phyloP scores from a whole-genome alignment of 2,888 invertebrate species.

The Pristionchus mayeri region DNA sequence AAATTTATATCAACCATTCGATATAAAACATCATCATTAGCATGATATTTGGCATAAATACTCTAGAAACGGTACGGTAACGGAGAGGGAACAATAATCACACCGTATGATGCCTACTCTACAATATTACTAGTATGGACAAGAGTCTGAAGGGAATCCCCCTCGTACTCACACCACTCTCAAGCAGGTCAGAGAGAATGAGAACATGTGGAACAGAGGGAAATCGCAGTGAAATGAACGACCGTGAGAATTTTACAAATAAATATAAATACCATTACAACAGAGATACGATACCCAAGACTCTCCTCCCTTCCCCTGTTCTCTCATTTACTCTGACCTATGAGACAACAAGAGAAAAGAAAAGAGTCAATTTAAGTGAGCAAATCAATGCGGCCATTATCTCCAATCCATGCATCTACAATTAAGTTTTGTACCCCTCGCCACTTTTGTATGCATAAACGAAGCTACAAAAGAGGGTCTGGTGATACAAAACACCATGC shows the following conservation, averaged over 20 bases:
- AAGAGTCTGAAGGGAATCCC: neutral
- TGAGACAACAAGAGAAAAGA: neutral
- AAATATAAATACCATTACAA: slow-evolving; percentile 37
- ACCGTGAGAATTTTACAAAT: slow-evolving; percentile 25
- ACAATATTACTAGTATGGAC: slow-evolving; percentile 41
- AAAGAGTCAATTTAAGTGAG: slow-evolving; percentile 11
- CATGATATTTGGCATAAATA: slow-evolving; percentile 24
- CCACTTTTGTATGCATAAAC: slow-evolving; percentile 1
- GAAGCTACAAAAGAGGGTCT: neutral
- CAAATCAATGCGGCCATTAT: slow-evolving; percentile 8
- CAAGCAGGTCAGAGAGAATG: neutral
- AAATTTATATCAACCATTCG: slow-evolving; percentile 38
- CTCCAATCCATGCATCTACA: neutral
- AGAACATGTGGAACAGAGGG: neutral
- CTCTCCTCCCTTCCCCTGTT: neutral
- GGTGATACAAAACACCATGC: neutral
- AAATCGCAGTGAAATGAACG: slow-evolving; percentile 11
- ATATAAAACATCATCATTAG: slow-evolving; percentile 18
- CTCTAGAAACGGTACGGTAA: slow-evolving; percentile 23
- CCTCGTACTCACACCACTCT: neutral
- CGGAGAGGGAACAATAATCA: slow-evolving; percentile 23
- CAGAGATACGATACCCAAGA: slow-evolving; percentile 29
- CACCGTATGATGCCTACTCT: slow-evolving; percentile 40
- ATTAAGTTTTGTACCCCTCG: neutral
- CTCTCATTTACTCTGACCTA: slow-evolving; percentile 29